Evolutionary conservation across 1,140 invertebrate genomes (phyloP), one percentile per base, ranked within the genome.

Genomic region (Leptinotarsa defecta): DNA sequence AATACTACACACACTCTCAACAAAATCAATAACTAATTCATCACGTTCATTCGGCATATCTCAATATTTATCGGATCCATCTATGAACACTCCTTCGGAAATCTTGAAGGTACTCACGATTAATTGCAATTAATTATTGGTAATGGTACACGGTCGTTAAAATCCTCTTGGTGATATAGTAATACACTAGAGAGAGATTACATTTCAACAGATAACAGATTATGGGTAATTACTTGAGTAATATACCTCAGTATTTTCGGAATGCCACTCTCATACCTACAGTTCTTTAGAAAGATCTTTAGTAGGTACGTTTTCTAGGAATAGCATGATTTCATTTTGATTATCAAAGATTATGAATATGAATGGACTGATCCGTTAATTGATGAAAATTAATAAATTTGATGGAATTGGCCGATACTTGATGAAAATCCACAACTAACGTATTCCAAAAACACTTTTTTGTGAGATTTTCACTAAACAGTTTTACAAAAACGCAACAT

Each of bases 161-260:
- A 27, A 22, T 24, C 24, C 20, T 20, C 20, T 65, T 65, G 52
- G 52, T 22, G 20, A 65, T 65, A 65, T 15, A 65, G 22, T 65
- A 65, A 65, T 65, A 65, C 63, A 65, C 63, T 65, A 19, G 63
- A 20, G 63, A 65, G 20, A 65, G 20, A 65, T 65, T 65, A 65
- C 20, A 65, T 15, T 24, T 20, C 13, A 65, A 20, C 20, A 20
- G 63, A 65, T 20, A 20, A 22, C 63, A 24, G 52, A 57, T 57
- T 57, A 19, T 57, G 1, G 52, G n/a, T 57, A 57, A 57, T 57
- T 57, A 19, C 52, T 5, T 2, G 17, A 57, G 52, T 15, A 57
- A n/a, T 57, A 57, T 15, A 57, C 8, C 52, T 57, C 6, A 57
- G 52, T 17, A 57, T 57, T 57, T 57, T 43, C 8, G 34, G 34